Percentiles rank a stretch among this genome's conserved stretches.
phyloP scores from a whole-genome alignment of 2,113 vertebrate genomes.

The Vicugna pacos region DNA sequence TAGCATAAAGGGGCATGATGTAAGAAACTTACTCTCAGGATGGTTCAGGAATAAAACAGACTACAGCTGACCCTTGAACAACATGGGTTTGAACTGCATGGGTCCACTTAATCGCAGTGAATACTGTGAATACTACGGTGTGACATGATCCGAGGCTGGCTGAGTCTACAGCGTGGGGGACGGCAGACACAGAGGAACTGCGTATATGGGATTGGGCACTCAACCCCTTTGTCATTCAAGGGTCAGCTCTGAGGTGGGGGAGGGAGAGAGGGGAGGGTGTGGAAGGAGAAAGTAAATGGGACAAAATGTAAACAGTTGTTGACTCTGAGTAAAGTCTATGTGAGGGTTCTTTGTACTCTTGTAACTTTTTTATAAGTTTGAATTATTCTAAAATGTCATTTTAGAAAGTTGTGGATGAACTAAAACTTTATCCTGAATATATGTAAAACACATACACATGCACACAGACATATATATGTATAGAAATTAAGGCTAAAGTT shows the following conservation, averaged over 20 bases:
- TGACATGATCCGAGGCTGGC: background rate
- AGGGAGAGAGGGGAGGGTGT: background rate
- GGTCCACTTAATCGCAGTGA: background rate
- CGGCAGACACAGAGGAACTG: background rate
- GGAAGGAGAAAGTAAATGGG: background rate
- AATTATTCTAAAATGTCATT: background rate
- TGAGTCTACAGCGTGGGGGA: background rate
- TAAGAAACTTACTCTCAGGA: conserved; percentile 9
- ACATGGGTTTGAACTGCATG: background rate
- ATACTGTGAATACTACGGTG: background rate
- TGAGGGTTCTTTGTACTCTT: background rate
- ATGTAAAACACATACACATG: background rate
- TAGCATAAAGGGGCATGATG: background rate
- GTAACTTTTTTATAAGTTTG: background rate
- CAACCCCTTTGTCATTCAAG: background rate
- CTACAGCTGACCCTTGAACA: background rate
- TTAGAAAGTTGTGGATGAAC: background rate
- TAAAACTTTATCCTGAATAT: background rate
- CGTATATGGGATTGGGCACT: background rate
- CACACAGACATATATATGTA: background rate
- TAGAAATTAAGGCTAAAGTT: background rate
- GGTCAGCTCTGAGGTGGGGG: background rate
- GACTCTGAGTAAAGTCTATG: background rate
- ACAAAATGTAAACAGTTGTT: background rate
- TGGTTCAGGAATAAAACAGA: background rate